These are phyloP conservation scores for Diplogasteroides magnus DNA, from an alignment of 1,140 invertebrate genomes.

Conservation along the genomic window DNA sequence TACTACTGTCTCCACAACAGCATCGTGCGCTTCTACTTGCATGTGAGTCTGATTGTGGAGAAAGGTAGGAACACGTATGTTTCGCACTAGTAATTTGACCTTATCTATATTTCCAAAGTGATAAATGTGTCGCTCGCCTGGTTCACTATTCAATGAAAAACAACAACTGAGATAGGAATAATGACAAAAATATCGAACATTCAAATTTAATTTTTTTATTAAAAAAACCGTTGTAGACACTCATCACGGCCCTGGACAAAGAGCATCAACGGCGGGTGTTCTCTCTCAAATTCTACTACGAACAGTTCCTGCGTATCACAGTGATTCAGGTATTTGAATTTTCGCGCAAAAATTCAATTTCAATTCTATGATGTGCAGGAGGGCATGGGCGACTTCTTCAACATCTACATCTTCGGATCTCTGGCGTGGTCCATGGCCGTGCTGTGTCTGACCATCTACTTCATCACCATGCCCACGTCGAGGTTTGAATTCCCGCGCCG, in stretches of 20 bases:
- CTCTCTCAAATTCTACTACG: conserved; percentile 47
- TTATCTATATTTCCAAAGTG: no score
- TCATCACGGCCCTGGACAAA: conserved; percentile 38
- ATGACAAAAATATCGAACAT: no score
- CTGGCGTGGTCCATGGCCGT: conserved; percentile 44
- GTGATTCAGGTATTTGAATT: conserved; percentile 32
- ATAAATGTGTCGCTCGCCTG: no score
- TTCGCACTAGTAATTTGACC: no score
- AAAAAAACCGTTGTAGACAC: no score
- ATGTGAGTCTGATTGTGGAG: no score
- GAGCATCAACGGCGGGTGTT: conserved; percentile 40
- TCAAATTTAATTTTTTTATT: no score
- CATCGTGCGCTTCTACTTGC: conserved; percentile 45
- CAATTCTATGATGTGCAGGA: conserved; percentile 34
- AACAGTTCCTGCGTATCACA: conserved; percentile 47
- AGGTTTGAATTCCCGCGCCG: conserved; percentile 21
- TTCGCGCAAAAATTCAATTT: neutral
- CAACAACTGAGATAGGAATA: no score
- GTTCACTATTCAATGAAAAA: no score
- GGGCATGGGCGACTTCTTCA: conserved; percentile 43
- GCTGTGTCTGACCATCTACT: conserved; percentile 47
- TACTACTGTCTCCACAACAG: conserved; percentile 46
- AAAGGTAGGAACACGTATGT: no score
- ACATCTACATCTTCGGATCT: conserved; percentile 45
- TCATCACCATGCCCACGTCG: conserved; percentile 42